phyloP scores from a whole-genome alignment of 2,797 vertebrate genomes.

The Semotilus atromaculatus region DNA sequence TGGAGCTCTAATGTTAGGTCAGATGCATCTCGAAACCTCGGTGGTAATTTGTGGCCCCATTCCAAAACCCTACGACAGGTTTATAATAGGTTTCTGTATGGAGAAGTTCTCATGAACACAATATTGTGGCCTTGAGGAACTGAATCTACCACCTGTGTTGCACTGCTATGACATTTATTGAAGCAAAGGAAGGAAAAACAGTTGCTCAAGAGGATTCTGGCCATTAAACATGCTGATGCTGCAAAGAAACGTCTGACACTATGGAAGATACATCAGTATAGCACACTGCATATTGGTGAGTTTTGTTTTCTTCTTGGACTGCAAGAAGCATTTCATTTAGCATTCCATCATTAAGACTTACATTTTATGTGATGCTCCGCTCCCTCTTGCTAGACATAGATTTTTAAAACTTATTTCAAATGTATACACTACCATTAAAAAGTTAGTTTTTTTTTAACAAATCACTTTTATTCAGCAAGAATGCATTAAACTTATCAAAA shows the following conservation, averaged over 20 bases:
- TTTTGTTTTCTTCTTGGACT: neutral
- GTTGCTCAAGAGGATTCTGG: neutral
- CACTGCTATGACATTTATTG: conserved; percentile 7
- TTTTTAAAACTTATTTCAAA: neutral
- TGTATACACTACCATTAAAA: neutral
- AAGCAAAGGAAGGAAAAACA: neutral
- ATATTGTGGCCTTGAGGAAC: conserved; percentile 8
- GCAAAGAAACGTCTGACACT: neutral
- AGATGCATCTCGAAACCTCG: neutral
- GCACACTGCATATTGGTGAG: conserved; percentile 3
- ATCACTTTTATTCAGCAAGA: neutral
- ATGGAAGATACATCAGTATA: neutral
- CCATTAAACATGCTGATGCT: conserved; percentile 4
- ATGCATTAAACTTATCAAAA: neutral
- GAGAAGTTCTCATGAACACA: conserved; percentile 19
- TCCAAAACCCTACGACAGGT: neutral
- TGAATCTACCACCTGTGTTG: conserved; percentile 1
- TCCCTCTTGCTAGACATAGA: neutral
- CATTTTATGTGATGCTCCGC: neutral
- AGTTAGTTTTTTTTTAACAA: neutral
- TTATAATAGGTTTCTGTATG: neutral
- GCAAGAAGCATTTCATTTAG: neutral
- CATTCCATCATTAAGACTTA: neutral
- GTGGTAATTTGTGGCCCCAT: neutral
- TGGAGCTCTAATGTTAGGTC: neutral